A percentile compares a stretch with the other conserved stretches of the same genome.
phyloP scores from a whole-genome alignment of 2,888 invertebrate genomes.

The Atethmia centrago region DNA sequence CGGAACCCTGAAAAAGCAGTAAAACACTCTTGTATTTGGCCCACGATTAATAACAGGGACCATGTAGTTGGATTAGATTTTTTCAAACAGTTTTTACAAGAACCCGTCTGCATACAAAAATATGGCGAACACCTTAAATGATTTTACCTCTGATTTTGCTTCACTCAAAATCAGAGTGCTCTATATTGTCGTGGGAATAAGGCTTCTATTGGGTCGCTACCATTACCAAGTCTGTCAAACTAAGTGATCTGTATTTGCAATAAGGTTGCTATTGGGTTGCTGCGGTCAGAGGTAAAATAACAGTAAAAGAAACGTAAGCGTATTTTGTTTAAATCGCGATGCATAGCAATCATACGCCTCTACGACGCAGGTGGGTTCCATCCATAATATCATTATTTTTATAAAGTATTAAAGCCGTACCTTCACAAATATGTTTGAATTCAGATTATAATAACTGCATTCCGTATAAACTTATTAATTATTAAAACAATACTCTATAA shows the following conservation, averaged over 20 bases:
- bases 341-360: not conserved
- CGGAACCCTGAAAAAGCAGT: not conserved
- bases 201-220: not conserved
- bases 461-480: constrained; percentile 47
- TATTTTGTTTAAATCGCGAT: not conserved
- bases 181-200: too few relatives aligned
- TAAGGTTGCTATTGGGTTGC: not conserved
- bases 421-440: constrained; percentile 33
- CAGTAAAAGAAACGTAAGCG: not conserved
- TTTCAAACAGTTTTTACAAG: constrained; percentile 43
- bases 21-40: constrained; percentile 36
- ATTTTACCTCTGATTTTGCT: not conserved
- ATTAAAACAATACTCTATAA: constrained; percentile 29
- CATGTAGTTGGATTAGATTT: constrained; percentile 71
- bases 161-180: not conserved
- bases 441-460: constrained; percentile 47
- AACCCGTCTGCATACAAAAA: constrained; percentile 24
- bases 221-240: not conserved
- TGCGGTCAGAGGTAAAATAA: not conserved
- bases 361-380: constrained; percentile 34
- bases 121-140: not conserved
- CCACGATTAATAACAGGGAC: constrained; percentile 69
- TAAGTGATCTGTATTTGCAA: not conserved
- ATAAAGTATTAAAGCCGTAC: constrained; percentile 44
- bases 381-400: constrained; percentile 48